Conservation (phyloP, 2,888 invertebrate genomes). For the Anodontia alba region DNA sequence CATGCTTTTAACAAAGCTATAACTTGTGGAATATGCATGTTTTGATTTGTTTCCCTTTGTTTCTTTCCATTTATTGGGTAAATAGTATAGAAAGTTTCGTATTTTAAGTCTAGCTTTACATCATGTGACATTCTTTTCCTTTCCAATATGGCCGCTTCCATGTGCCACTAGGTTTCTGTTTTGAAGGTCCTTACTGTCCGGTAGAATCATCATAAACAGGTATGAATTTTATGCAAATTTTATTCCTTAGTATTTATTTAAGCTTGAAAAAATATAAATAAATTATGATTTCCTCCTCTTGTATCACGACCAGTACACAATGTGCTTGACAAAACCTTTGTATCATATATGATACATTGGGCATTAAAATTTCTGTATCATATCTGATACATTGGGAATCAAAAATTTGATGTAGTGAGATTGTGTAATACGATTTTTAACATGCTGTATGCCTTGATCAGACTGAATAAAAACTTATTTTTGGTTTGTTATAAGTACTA, state of each 20-base stretch:
- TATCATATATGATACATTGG: neutral
- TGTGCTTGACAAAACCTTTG: neutral
- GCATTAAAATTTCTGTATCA: neutral
- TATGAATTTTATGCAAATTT: neutral
- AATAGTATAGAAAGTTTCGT: neutral
- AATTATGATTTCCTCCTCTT: neutral
- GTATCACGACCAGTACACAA: neutral
- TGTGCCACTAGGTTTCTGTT: neutral
- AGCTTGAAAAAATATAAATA: neutral
- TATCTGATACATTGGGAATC: slow-evolving; percentile 1
- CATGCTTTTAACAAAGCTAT: neutral
- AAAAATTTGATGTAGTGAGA: neutral
- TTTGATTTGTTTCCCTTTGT: neutral
- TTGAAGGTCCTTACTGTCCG: neutral
- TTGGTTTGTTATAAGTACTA: neutral
- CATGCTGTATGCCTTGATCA: neutral
- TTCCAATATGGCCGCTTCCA: neutral
- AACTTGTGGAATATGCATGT: neutral
- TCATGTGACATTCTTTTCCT: neutral
- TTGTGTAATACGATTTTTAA: neutral
- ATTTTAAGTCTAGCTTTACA: neutral
- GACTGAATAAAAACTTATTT: neutral
- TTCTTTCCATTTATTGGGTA: neutral
- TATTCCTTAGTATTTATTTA: neutral
- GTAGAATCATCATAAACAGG: neutral